Evolutionary conservation across 1,140 invertebrate species (phyloP), one percentile per base, ranked within the genome.

Genomic region (Musca vetustissima): DNA sequence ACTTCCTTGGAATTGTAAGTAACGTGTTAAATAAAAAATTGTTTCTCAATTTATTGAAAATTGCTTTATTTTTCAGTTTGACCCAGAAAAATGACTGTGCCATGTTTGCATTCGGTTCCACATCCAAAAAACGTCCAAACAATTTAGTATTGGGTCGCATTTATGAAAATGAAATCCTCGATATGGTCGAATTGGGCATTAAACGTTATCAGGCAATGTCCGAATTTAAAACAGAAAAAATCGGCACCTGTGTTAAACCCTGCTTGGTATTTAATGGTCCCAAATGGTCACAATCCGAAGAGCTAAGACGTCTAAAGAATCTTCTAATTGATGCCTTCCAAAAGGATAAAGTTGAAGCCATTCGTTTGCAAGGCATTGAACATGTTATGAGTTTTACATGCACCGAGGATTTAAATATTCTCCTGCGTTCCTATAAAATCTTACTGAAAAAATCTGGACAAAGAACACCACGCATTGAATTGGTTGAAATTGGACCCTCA

Each of bases 121-220:
- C 95, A 72, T 93, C 88, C 64, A 99, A 99, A 83, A 99, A 99
- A 82, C 85, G 96, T 21, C 97, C 97, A 2, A 89, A 98, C 77
- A 98, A 98, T 85, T 81, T 99, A 53, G 84, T 98, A 36, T 83
- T 98, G 69, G 96, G 94, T 2, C 86, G 98, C 73, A 91, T 93
- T 73, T 98, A 91, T 84, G 93, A 99, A 83, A 87, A 92, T 75
- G 90, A 92, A 57, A 82, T 99, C 25, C 84, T 99, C 49, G 98
- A 99, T 79, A 98, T 99, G 95, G 88, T 97, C 74, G 98, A 99
- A 86, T 87, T 99, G 70, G 94, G 94, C 21, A 87, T 98, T 17
- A 91, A 94, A 70, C 89, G 92, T 53, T 98, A 90, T 77, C 89
- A 89, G 83, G 84, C 89, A 11, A 85, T 98, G 76, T 83, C 87